Base-by-base conservation (phyloP, 2,797 vertebrate species). In the Nothura maculosa region DNA sequence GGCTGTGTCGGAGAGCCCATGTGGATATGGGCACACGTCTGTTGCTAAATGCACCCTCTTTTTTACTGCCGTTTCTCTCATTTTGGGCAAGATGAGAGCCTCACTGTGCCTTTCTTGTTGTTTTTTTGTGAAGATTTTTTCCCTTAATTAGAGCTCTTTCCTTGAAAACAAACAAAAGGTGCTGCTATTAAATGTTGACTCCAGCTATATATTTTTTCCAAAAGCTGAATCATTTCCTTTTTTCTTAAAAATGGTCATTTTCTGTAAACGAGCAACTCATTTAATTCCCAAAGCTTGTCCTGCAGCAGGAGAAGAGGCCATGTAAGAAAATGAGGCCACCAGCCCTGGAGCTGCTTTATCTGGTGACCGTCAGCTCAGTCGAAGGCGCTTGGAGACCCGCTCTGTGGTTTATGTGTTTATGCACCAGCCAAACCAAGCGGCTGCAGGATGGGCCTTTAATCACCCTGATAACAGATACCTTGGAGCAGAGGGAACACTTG, bases 331-430 rank as follows among this genome's bases (percentile, higher is more conserved):
- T 97, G 97, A 97, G 88, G 73, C n/a, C 96, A 94, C 47, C 96
- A 97, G 97, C 96, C 70, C 88, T 86, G 73, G 94, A 96, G 94
- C 93, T 96, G 94, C 87, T 96, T 27, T 92, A 92, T 77, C 96
- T 96, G 60, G 67, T 57, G 87, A 83, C 94, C 20, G 92, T 97
- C 96, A 95, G 7, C 91, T 63, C 86, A 11, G 86, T 85, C 63
- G 73, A 87, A 96, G 92, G 85, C 78, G 91, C 94, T 96, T 92
- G 93, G 67, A 34, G 50, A 78, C 70, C 90, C 50, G 92, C 70
- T 92, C 90, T 96, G 90, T 64, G 92, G 96, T 96, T 97, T 95
- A 90, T 95, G 94, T 96, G 96, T 96, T 97, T 96, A 96, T 95
- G 95, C 63, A 5, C 36, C 28, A 79, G 92, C 96, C 96, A 97